Evolutionary conservation across 92 coral and sea anemone genomes (phyloP), one percentile per base, ranked within the genome.

Genomic region (Phenganax subtilis): DNA sequence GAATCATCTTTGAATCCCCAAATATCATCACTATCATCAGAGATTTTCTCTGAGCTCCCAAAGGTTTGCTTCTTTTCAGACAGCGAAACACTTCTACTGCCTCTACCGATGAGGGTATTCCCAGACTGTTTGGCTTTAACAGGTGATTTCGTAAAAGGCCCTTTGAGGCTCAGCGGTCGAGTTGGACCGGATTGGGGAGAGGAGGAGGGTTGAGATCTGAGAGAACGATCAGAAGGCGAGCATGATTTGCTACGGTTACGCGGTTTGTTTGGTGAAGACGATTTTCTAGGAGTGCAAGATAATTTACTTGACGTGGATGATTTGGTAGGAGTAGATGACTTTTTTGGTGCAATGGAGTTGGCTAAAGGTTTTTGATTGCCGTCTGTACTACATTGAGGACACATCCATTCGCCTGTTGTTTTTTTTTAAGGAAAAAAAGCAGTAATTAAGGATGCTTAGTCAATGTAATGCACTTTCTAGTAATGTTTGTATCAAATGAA

Each of bases 21-120:
- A 68, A 68, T 68, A 68, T 68, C 73, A 68, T 37, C 73, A n/a
- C 73, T 37, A 25, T 68, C 73, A 12, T 37, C 54, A 68, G 14
- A 51, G 54, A 15, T 12, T 29, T 28, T 14, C 53, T 14, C 16
- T 2, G 52, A 37, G 47, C 73, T 68, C 15, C 73, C 54, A 29
- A 68, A 68, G 29, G 12, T 30, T 17, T 29, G 73, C 29, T 53
- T 30, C 11, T 68, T 68, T 29, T 12, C 73, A 28, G 54, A 16
- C 0, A 2, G 53, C 14, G 11, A 16, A 68, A 6, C 47, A 0
- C 4, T 5, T 25, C 14, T 12, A 68, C n/a, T 68, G 12, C 12
- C 53, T 30, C 8, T 3, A 28, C 73, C 47, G 47, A 5, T 68
- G 73, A 16, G 52, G 14, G 73, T 30, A 68, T 20, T 28, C 31